Conservation (phyloP, 2,113 vertebrate genomes). For the Amblyopsis rosae region DNA sequence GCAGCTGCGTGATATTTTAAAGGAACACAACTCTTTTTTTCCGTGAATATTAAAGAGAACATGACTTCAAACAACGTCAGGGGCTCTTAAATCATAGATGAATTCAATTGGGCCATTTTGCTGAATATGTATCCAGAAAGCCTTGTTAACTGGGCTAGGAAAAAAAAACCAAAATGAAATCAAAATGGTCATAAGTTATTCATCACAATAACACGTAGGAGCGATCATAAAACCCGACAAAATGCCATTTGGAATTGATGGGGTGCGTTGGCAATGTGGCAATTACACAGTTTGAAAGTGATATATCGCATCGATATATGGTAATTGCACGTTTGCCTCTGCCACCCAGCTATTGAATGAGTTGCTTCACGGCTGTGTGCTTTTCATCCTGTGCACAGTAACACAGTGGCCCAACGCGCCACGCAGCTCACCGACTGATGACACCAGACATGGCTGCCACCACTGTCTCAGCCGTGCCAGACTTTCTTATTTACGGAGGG, state of each 20-base stretch:
- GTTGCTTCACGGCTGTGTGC: constrained; percentile 16
- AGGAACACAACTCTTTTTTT: constrained; percentile 39
- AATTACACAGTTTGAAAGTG: constrained; percentile 20
- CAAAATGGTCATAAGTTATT: constrained; percentile 65
- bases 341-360: constrained; percentile 10
- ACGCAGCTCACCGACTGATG: constrained; percentile 30
- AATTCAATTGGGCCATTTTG: constrained; percentile 69
- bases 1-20: constrained; percentile 30
- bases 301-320: constrained; percentile 28
- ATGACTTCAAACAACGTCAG: constrained; percentile 61
- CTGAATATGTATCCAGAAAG: constrained; percentile 60
- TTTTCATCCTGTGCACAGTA: constrained; percentile 30
- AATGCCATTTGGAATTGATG: constrained; percentile 32
- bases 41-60: constrained; percentile 67
- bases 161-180: constrained; percentile 61
- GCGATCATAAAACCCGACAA: constrained; percentile 44
- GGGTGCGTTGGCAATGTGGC: constrained; percentile 7
- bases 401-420: constrained; percentile 7
- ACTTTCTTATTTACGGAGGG: constrained; percentile 38
- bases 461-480: constrained; percentile 51
- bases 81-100: constrained; percentile 68
- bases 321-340: constrained; percentile 10
- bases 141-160: constrained; percentile 50
- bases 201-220: constrained; percentile 38
- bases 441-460: constrained; percentile 28